Conservation (phyloP, 2,113 vertebrate genomes). For the Acrocephalus kingi region DNA sequence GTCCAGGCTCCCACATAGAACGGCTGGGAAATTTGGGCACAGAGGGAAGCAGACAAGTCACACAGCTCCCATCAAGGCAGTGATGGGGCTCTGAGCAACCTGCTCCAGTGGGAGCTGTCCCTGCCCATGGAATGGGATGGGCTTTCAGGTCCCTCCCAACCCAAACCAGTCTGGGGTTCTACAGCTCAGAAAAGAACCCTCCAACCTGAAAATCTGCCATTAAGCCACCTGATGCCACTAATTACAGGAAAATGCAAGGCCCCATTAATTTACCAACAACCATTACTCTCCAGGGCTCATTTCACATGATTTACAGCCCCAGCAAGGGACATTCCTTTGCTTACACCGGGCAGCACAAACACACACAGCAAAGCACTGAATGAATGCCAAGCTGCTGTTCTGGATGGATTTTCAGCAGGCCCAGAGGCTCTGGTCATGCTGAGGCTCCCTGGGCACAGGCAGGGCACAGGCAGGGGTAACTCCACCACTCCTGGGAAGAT, state of each 20-base stretch:
- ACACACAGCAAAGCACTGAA: accelerated
- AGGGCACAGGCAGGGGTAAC: background rate
- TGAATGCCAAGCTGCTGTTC: background rate
- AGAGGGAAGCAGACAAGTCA: background rate
- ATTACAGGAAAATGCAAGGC: background rate
- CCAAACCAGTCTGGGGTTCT: background rate
- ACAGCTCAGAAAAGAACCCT: background rate
- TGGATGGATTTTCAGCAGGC: background rate
- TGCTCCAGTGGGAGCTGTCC: background rate
- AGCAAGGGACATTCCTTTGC: background rate
- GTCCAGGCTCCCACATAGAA: background rate
- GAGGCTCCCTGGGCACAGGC: background rate
- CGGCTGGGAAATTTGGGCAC: background rate
- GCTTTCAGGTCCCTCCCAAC: background rate
- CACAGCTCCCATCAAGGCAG: background rate
- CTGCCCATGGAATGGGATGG: background rate
- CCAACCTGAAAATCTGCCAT: background rate
- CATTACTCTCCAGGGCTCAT: background rate
- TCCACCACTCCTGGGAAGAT: background rate
- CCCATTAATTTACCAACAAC: background rate
- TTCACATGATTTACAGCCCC: background rate
- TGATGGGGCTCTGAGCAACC: background rate
- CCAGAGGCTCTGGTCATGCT: background rate
- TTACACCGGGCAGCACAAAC: background rate
- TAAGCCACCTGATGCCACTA: background rate